These are phyloP conservation scores for Syndactyla subalaris DNA, from an alignment of 2,797 vertebrate genomes.

Conservation along the genomic window DNA sequence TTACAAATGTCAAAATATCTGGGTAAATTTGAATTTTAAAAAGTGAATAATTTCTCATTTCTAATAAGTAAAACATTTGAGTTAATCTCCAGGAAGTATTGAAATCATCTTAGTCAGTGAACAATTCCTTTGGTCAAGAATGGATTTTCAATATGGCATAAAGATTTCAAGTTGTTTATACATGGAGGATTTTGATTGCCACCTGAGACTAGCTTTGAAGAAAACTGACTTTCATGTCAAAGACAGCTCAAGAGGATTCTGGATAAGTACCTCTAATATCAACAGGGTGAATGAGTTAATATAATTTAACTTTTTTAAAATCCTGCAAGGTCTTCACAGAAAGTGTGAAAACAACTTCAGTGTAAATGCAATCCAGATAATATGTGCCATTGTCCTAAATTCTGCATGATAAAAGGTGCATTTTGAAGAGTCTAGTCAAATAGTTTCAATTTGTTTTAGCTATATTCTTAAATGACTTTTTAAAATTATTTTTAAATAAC, in stretches of 20 bases:
- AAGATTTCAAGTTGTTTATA: conserved; percentile 12
- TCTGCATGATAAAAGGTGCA: not conserved
- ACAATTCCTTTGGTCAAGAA: not conserved
- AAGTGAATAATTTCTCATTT: not conserved
- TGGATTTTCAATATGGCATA: not conserved
- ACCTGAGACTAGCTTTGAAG: not conserved
- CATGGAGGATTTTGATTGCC: not conserved
- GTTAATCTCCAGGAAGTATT: not conserved
- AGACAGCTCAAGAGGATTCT: not conserved
- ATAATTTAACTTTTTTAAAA: not conserved
- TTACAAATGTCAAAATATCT: not conserved
- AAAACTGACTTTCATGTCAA: not conserved
- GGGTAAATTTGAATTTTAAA: not conserved
- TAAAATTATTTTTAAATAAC: not conserved
- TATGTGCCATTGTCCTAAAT: not conserved
- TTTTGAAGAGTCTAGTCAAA: not conserved
- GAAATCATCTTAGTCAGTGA: not conserved
- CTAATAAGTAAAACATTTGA: not conserved
- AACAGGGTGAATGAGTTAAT: not conserved
- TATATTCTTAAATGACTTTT: not conserved
- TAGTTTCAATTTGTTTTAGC: not conserved
- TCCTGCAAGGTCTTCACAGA: not conserved
- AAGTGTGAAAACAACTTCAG: not conserved
- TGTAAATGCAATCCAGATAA: not conserved
- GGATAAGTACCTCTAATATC: not conserved